Conservation (phyloP, 2,113 vertebrate species). For the Pavo muticus region DNA sequence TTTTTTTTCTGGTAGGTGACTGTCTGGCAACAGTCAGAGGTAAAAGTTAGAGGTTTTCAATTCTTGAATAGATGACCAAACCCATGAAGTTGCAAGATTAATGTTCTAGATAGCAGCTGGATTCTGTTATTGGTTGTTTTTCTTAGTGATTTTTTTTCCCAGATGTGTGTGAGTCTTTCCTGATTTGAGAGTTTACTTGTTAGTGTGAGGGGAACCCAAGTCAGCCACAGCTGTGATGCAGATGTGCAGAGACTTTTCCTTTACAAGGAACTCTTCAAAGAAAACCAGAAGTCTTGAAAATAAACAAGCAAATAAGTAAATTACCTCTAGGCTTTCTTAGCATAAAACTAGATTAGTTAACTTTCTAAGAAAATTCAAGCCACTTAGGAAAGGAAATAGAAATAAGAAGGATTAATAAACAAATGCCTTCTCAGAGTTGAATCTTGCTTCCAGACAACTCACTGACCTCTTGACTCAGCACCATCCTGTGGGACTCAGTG, state of each 20-base stretch:
- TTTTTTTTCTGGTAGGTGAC: neutral
- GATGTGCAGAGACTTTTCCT: neutral
- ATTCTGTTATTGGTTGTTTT: neutral
- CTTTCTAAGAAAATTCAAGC: neutral
- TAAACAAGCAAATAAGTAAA: neutral
- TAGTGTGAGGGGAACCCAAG: neutral
- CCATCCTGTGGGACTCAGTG: neutral
- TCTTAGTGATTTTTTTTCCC: neutral
- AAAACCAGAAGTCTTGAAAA: neutral
- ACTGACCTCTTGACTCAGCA: neutral
- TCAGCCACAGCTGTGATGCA: neutral
- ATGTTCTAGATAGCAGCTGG: neutral
- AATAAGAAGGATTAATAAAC: neutral
- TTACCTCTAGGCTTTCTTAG: neutral
- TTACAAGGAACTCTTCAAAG: neutral
- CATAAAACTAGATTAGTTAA: neutral
- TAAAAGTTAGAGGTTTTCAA: neutral
- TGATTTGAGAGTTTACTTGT: neutral
- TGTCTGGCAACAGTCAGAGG: neutral
- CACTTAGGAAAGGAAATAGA: neutral
- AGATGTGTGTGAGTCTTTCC: neutral
- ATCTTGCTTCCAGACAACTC: neutral
- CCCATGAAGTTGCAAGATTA: neutral
- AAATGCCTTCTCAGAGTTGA: neutral
- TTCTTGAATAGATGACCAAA: neutral